Conservation (phyloP, 2,113 vertebrate species). For the Halcyon senegalensis region DNA sequence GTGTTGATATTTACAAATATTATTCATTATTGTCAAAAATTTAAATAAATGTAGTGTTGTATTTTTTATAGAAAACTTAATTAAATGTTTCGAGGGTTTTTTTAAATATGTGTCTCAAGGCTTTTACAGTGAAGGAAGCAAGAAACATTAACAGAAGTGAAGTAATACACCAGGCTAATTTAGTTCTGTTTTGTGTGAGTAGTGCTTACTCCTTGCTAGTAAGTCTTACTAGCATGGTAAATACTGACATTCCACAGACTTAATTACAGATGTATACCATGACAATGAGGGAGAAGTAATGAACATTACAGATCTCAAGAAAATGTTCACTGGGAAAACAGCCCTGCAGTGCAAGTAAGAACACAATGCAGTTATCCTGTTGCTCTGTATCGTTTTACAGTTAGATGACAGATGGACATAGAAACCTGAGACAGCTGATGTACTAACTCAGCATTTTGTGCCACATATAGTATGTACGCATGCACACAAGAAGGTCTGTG, state of each 20-base stretch:
- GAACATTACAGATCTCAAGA: neutral
- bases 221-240: neutral
- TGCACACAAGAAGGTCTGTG: neutral
- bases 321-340: neutral
- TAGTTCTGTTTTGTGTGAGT: neutral
- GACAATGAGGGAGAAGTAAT: neutral
- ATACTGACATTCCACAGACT: neutral
- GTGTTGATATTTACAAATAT: neutral
- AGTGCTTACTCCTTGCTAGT: neutral
- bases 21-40: neutral
- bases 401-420: too few relatives aligned
- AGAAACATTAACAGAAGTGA: neutral
- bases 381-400: neutral
- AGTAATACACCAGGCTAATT: neutral
- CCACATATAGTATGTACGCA: fast-evolving
- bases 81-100: neutral
- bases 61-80: neutral
- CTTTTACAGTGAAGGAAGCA: neutral
- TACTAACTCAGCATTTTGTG: neutral
- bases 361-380: neutral
- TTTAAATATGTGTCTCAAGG: neutral
- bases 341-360: neutral
- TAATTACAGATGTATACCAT: neutral
- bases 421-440: neutral
- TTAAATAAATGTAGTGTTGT: neutral